Base-by-base conservation (phyloP, 2,113 vertebrate species). In the Oncorhynchus nerka region DNA sequence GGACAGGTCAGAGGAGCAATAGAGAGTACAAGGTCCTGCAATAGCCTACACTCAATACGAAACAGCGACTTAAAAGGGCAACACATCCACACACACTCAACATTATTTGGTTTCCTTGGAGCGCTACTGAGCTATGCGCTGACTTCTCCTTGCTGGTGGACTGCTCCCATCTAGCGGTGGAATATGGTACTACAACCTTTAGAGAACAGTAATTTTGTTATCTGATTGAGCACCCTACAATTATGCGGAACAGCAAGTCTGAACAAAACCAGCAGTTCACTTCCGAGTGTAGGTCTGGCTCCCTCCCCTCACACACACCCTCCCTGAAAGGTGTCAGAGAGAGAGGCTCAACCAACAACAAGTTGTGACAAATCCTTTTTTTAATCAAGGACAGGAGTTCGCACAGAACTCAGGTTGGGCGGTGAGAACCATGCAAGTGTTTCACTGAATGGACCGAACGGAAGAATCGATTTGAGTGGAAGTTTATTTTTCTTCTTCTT, bases 211-310 rank as follows among this genome's bases (percentile, higher is more conserved):
- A 3, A n/a, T 62, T 74, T 4, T 16, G 22, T 64, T 13, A 64
- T 64, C 16, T 39, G 16, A 68, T 3, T 32, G 16, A 20, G 19
- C 32, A 16, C 32, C 67, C 19, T 61, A 64, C 24, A 82, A 81
- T 74, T 81, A 86, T 81, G 87, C 88, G 87, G 89, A 89, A 90
- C 90, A 88, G 81, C 88, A 79, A 78, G 88, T 90, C 61, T 12
- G 62, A 84, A 89, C 89, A 87, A 49, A 75, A 72, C 76, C 76
- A 49, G 20, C 26, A 4, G 59, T 74, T 80, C 69, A 91, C 92
- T 92, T 93, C 91, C 91, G 89, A 75, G 57, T 90, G 77, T 59
- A 19, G 7, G 11, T 39, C 71, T 65, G 81, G 30, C 65, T 32
- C 19, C 34, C 26, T 62, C 8, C 16, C 22, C 51, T 8, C 16